Evolutionary conservation across 2,888 invertebrate genomes (phyloP).

Genomic region (Scaeva pyrastri): DNA sequence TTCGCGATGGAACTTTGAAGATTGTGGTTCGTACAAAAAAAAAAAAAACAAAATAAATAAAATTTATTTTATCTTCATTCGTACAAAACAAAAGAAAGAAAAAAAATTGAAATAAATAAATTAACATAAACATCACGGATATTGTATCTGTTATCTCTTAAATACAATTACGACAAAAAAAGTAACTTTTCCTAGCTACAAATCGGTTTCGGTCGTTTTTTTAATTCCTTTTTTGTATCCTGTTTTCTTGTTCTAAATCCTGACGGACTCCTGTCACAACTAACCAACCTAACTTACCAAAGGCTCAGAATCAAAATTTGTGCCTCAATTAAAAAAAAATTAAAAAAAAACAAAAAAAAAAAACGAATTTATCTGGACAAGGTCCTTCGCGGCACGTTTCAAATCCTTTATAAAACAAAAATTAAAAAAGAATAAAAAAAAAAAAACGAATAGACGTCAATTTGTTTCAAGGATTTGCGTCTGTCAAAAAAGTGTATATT

Average conservation of each 20-base stretch:
- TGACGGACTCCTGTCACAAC: not conserved
- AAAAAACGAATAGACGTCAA: slow-evolving; percentile 34
- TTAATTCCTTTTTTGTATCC: not conserved
- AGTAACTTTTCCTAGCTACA: slow-evolving; percentile 7
- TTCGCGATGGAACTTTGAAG: slow-evolving; percentile 83
- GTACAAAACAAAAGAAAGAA: slow-evolving; percentile 34
- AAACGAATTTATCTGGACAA: slow-evolving; percentile 54
- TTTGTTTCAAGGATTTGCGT: slow-evolving; percentile 66
- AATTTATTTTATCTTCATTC: slow-evolving; percentile 47
- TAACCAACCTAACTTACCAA: not conserved
- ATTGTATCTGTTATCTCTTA: slow-evolving; percentile 36
- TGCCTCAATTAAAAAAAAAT: slow-evolving; percentile 11
- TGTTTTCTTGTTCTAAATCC: slow-evolving; percentile 5
- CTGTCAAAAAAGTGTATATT: slow-evolving; percentile 57
- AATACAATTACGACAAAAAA: not conserved
- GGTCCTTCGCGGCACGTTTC: slow-evolving; percentile 38
- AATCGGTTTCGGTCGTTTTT: slow-evolving; percentile 70
- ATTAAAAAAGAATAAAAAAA: slow-evolving; percentile 1
- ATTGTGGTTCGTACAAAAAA: slow-evolving; percentile 80
- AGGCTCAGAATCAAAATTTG: slow-evolving; percentile 32
- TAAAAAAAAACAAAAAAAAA: not conserved
- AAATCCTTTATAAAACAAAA: not conserved
- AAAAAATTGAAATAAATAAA: slow-evolving; percentile 18
- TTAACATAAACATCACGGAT: slow-evolving; percentile 48
- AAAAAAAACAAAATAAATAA: too few relatives aligned